Evolutionary conservation across 1,140 invertebrate genomes (phyloP).

Genomic region (Eueides isabella): DNA sequence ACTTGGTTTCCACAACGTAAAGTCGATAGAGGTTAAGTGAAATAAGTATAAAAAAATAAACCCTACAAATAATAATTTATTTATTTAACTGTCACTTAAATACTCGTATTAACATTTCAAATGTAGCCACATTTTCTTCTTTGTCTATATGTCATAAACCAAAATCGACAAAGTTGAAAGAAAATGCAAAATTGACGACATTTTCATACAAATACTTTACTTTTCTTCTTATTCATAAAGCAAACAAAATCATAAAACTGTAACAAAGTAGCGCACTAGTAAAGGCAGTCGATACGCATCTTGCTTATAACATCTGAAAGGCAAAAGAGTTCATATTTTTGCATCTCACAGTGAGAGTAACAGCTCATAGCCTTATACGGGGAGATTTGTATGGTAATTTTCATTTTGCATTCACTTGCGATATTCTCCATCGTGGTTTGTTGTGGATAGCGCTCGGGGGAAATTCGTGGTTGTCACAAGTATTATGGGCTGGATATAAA

Average conservation of each 20-base stretch:
- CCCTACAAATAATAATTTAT: too few relatives aligned
- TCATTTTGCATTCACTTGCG: constrained; percentile 77
- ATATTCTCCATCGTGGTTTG: constrained; percentile 73
- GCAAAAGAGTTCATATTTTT: constrained; percentile 72
- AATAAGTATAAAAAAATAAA: too few relatives aligned
- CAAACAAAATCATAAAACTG: constrained; percentile 12
- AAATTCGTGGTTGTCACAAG: constrained; percentile 66
- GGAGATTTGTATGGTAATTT: constrained; percentile 81
- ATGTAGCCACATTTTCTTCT: too few relatives aligned
- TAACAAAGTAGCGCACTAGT: constrained; percentile 9
- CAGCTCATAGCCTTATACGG: constrained; percentile 69
- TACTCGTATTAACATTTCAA: too few relatives aligned
- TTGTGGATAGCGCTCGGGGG: constrained; percentile 74
- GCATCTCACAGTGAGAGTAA: constrained; percentile 70
- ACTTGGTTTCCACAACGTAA: too few relatives aligned
- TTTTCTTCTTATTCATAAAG: not conserved
- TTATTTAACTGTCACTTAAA: too few relatives aligned
- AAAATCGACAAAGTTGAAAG: constrained; percentile 2
- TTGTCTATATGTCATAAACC: too few relatives aligned
- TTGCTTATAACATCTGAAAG: constrained; percentile 58
- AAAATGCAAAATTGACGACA: not conserved
- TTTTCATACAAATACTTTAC: not conserved
- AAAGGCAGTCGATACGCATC: constrained; percentile 19
- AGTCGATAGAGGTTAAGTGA: too few relatives aligned
- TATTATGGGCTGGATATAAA: constrained; percentile 51